phyloP scores from a whole-genome alignment of 2,888 invertebrate species.

The Acheta domesticus region DNA sequence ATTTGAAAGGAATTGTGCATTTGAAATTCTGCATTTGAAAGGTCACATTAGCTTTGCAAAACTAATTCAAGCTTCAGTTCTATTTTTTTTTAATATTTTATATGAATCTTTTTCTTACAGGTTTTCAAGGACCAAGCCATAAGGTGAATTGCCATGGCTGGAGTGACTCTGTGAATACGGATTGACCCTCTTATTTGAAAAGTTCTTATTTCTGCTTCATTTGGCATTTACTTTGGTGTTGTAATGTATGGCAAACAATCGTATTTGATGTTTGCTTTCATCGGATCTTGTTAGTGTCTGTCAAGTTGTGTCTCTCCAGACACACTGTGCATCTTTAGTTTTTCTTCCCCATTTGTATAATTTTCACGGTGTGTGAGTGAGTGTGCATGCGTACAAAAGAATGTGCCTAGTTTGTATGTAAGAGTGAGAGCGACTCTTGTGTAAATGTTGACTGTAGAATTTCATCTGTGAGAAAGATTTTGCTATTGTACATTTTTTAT shows the following conservation, averaged over 20 bases:
- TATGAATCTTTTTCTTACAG: not conserved
- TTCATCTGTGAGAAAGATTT: constrained; percentile 7
- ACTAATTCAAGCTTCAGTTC: too few relatives aligned
- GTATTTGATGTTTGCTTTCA: not conserved
- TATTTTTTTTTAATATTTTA: too few relatives aligned
- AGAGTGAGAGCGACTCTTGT: not conserved
- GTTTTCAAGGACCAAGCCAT: constrained; percentile 19
- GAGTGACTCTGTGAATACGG: not conserved
- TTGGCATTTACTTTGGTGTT: constrained; percentile 7
- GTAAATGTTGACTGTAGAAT: not conserved
- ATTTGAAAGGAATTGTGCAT: too few relatives aligned
- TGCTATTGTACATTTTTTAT: constrained; percentile 2
- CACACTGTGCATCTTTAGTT: not conserved
- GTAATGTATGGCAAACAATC: constrained; percentile 8
- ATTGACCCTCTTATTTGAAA: not conserved
- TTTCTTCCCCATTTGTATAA: not conserved
- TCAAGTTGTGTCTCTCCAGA: not conserved
- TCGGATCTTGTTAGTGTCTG: not conserved
- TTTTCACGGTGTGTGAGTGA: not conserved
- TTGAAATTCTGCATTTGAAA: too few relatives aligned
- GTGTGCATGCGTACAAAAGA: not conserved
- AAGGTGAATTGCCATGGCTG: not conserved
- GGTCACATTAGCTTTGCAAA: too few relatives aligned
- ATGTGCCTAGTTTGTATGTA: not conserved
- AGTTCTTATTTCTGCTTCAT: constrained; percentile 18